These are phyloP conservation scores for Eueremaeus valkanovi DNA, from an alignment of 2,888 invertebrate species.

Conservation along the genomic window DNA sequence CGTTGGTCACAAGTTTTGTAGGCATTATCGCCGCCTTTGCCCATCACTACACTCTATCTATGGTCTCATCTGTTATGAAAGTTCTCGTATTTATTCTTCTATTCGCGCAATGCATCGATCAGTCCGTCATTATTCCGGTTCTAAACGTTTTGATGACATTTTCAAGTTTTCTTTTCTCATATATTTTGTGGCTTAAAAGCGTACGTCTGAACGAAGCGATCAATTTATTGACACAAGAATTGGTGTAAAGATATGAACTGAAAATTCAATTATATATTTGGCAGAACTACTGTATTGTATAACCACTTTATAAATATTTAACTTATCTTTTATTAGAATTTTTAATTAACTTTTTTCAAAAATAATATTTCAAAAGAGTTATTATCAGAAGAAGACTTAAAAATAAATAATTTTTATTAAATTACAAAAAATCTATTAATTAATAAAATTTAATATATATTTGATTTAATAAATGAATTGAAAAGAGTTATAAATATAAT, in stretches of 20 bases:
- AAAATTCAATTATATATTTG: neutral
- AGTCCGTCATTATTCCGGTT: neutral
- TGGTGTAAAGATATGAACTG: neutral
- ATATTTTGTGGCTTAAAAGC: neutral
- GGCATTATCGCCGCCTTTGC: neutral
- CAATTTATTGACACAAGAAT: neutral
- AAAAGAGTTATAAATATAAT: too few species aligned
- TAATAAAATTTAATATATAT: too few species aligned
- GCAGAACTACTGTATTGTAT: too few species aligned
- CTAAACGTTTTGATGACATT: neutral
- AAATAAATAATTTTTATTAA: too few species aligned
- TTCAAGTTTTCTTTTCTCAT: slow-evolving; percentile 7
- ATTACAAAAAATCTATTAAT: too few species aligned
- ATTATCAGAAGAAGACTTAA: too few species aligned
- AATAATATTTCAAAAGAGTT: too few species aligned
- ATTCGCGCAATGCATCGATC: neutral
- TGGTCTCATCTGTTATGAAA: neutral
- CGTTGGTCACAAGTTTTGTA: neutral
- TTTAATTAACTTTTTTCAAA: too few species aligned
- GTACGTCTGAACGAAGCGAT: neutral
- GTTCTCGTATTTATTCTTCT: neutral
- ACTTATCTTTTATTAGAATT: too few species aligned
- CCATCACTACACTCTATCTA: slow-evolving; percentile 5
- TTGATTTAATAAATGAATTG: too few species aligned
- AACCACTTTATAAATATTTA: too few species aligned